These are phyloP conservation scores for Drosophila aldrichi DNA, from an alignment of 2,888 invertebrate species.

Conservation along the genomic window DNA sequence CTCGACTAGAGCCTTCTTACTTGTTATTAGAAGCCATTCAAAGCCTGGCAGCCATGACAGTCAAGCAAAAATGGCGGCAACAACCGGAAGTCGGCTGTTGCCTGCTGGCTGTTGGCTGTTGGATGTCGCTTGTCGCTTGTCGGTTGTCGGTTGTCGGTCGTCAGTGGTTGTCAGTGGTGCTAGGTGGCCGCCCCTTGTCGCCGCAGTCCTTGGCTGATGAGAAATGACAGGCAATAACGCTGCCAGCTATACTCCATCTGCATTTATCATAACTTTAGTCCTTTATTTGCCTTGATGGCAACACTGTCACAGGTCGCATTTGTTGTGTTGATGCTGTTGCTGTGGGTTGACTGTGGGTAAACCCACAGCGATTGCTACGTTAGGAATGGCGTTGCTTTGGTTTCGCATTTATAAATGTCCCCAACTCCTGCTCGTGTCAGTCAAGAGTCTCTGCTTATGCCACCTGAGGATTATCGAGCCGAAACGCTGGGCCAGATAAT, in stretches of 20 bases:
- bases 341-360: neutral
- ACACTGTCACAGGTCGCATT: conserved; percentile 36
- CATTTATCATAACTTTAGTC: conserved; percentile 80
- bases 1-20: no score
- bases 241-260: conserved; percentile 73
- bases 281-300: conserved; percentile 68
- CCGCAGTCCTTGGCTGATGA: conserved; percentile 62
- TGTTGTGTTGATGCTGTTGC: conserved; percentile 26
- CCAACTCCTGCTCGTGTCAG: neutral
- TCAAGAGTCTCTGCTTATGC: conserved; percentile 4
- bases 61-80: conserved; percentile 70
- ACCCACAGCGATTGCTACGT: conserved; percentile 43
- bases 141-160: neutral
- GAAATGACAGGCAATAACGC: conserved; percentile 79
- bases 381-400: conserved; percentile 56
- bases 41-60: conserved; percentile 62
- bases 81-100: conserved; percentile 76
- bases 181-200: neutral
- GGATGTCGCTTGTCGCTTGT: no score
- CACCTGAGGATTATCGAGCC: conserved; percentile 35
- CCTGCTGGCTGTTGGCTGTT: conserved; percentile 43
- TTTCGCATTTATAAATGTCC: conserved; percentile 53
- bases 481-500: neutral
- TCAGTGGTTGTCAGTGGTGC: conserved; percentile 26
- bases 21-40: conserved; percentile 77